phyloP scores from a whole-genome alignment of 2,797 vertebrate genomes.

The Ciconia nigra region DNA sequence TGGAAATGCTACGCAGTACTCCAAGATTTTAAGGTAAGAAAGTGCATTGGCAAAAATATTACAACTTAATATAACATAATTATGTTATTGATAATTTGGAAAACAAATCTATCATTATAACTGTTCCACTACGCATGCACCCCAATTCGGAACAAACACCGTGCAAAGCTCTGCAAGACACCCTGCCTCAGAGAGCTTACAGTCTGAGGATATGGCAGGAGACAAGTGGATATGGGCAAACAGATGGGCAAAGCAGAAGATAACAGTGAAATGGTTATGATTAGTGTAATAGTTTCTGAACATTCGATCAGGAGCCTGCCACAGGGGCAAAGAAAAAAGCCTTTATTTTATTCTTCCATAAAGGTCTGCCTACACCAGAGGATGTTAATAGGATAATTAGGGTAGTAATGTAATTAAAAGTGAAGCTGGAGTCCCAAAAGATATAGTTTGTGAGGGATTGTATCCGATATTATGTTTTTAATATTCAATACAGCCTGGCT shows the following conservation, averaged over 20 bases:
- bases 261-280: slow-evolving; percentile 8
- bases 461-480: not conserved
- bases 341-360: not conserved
- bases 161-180: not conserved
- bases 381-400: slow-evolving; percentile 31
- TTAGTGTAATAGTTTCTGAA: not conserved
- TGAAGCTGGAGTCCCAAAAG: not conserved
- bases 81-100: not conserved
- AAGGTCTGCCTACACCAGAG: not conserved
- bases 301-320: not conserved
- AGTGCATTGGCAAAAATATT: not conserved
- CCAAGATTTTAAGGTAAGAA: not conserved
- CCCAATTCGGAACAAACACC: not conserved
- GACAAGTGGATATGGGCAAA: not conserved
- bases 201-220: not conserved
- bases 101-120: not conserved
- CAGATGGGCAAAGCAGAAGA: not conserved
- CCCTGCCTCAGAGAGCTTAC: not conserved
- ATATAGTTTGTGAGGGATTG: not conserved
- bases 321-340: not conserved
- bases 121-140: not conserved
- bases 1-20: not conserved
- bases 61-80: not conserved
- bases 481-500: not conserved
- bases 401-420: slow-evolving; percentile 33